Base-by-base conservation (phyloP, 1,140 invertebrate genomes). In the Caenorhabditis remanei region DNA sequence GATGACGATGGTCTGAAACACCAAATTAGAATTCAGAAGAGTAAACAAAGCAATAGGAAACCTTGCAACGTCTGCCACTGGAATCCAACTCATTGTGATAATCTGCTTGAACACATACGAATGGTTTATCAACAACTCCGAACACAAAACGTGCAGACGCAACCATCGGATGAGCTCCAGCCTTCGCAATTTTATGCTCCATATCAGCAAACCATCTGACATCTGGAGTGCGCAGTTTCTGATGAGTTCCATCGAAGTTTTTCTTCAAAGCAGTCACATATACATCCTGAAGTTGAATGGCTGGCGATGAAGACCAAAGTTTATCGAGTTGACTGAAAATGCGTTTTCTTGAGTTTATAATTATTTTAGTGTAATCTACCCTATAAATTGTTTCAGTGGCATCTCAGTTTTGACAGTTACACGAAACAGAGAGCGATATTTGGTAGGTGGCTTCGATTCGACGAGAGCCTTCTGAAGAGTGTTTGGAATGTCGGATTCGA, bases 311-410 rank as follows among this genome's bases (percentile, higher is more conserved):
- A 14, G 6, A 21, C 8, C 13, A 19, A 14, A 79, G 7, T 11
- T 13, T 48, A 1, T 14, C 71, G 14, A 79, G 71, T 79, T 79
- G 71, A 32, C 61, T 63, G 61, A 32, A 63, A 63, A 63, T 24
- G 58, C 14, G 58, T 11, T 32, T 32, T 63, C 32, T 63, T 63
- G 21, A 21, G 21, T 6, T 32, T 32, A 32, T 32, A 32, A 32
- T 32, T 32, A 32, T 32, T 32, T 32, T 2, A 2, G 1, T 1
- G 32, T 32, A 24, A 63, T 7, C 11, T 32, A 63, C 61, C 71
- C 71, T 11, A 79, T n/a, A 24, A 79, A 32, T 11, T 79, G 71
- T 50, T 79, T 79, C 46, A 79, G n/a, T 50, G 71, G 71, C 71
- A 79, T 79, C 13, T 79, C 71, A 2, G 71, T 79, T 24, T 79